These are phyloP conservation scores for Cantharis rustica DNA, from an alignment of 2,888 invertebrate genomes.

Conservation along the genomic window DNA sequence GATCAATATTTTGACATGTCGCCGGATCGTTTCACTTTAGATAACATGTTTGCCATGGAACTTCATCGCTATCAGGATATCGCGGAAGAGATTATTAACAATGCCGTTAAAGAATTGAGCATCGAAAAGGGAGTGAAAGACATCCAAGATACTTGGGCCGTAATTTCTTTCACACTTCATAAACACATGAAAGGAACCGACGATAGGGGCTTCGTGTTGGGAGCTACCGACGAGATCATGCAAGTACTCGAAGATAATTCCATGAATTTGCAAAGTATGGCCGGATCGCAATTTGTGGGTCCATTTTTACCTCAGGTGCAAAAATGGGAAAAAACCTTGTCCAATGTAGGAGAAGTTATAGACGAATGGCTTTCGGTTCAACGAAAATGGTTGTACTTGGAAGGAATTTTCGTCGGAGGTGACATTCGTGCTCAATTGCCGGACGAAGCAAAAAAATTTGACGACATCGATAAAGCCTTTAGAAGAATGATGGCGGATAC, in stretches of 20 bases:
- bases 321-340: slow-evolving; percentile 82
- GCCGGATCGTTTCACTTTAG: slow-evolving; percentile 85
- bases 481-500: slow-evolving; percentile 85
- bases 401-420: slow-evolving; percentile 89
- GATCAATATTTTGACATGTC: slow-evolving; percentile 85
- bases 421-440: slow-evolving; percentile 87
- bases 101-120: slow-evolving; percentile 87
- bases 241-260: slow-evolving; percentile 86
- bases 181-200: slow-evolving; percentile 74
- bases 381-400: slow-evolving; percentile 89
- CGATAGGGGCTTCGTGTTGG: slow-evolving; percentile 81
- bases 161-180: slow-evolving; percentile 66
- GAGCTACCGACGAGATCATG: slow-evolving; percentile 81
- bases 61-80: slow-evolving; percentile 83
- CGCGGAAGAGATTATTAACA: slow-evolving; percentile 84
- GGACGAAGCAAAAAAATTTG: slow-evolving; percentile 89
- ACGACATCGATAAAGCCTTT: slow-evolving; percentile 82
- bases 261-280: slow-evolving; percentile 91
- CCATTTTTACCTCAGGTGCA: slow-evolving; percentile 84
- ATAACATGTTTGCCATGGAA: slow-evolving; percentile 93
- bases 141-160: slow-evolving; percentile 76
- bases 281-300: slow-evolving; percentile 86
- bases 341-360: slow-evolving; percentile 82
- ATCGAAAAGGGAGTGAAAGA: slow-evolving; percentile 88
- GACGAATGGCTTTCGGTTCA: slow-evolving; percentile 88